Conservation (phyloP, 2,797 vertebrate genomes). For the Notoglanidium macrostoma region DNA sequence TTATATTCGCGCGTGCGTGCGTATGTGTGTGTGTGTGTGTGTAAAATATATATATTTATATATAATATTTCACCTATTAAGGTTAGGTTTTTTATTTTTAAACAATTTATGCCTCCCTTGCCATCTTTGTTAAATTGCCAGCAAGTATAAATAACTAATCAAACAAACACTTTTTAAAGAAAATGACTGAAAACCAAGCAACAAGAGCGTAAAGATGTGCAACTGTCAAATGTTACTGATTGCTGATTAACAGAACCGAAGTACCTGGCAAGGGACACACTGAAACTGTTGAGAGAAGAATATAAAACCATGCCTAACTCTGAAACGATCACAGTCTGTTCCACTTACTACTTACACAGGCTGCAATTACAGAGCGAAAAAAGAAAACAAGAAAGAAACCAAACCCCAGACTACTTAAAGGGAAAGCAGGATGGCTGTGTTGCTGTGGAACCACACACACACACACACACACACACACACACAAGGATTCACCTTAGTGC, state of each 20-base stretch:
- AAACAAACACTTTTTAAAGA: not conserved
- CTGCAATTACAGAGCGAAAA: slow-evolving; percentile 42
- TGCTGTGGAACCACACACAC: slow-evolving; percentile 33
- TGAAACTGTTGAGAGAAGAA: slow-evolving; percentile 62
- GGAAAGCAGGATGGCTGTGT: slow-evolving; percentile 15
- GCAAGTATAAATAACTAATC: not conserved
- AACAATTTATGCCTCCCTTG: not conserved
- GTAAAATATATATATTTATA: not conserved
- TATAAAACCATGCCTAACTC: slow-evolving; percentile 72
- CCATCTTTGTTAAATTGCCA: not conserved
- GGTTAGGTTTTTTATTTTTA: not conserved
- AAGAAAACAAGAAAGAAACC: slow-evolving; percentile 35
- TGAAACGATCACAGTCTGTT: slow-evolving; percentile 46
- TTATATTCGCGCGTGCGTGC: not conserved
- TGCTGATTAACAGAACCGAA: slow-evolving; percentile 26
- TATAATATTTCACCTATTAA: not conserved
- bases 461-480: slow-evolving; percentile 38
- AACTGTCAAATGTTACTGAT: not conserved
- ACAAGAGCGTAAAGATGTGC: not conserved
- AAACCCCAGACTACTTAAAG: slow-evolving; percentile 26
- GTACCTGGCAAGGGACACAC: slow-evolving; percentile 66
- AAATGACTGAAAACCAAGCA: not conserved
- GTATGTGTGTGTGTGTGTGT: not conserved
- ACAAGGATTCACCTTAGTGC: slow-evolving; percentile 32
- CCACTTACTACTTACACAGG: slow-evolving; percentile 51